These are phyloP conservation scores for Gryon sp. DNA, from an alignment of 1,140 invertebrate species.

Conservation along the genomic window DNA sequence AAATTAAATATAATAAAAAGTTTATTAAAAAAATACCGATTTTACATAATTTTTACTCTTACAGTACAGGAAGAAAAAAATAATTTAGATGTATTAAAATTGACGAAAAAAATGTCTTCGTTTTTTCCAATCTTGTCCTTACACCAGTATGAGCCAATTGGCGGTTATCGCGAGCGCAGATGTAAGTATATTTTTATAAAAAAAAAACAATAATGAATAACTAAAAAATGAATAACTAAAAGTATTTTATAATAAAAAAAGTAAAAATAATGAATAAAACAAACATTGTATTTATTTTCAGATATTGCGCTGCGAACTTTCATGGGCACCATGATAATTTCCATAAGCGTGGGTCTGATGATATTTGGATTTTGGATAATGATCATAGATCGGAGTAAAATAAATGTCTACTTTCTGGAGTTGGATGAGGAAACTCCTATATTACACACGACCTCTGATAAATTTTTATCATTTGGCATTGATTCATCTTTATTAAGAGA, in stretches of 20 bases:
- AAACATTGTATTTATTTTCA: background rate
- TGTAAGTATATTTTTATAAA: too few relatives aligned
- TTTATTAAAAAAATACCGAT: too few relatives aligned
- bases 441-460: slow-evolving; percentile 65
- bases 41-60: too few relatives aligned
- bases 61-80: too few relatives aligned
- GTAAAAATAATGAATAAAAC: too few relatives aligned
- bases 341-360: background rate
- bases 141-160: slow-evolving; percentile 18
- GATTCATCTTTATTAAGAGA: slow-evolving; percentile 73
- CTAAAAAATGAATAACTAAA: background rate
- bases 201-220: background rate
- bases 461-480: slow-evolving; percentile 76
- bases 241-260: slow-evolving; percentile 3
- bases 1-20: too few relatives aligned
- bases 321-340: background rate
- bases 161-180: background rate
- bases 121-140: background rate
- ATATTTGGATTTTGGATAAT: slow-evolving; percentile 8
- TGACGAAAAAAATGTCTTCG: background rate
- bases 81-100: background rate
- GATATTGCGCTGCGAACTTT: background rate
- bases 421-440: slow-evolving; percentile 37
- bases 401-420: slow-evolving; percentile 12
- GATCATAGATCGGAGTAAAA: background rate